Evolutionary conservation across 2,888 invertebrate genomes (phyloP).

Genomic region (Troides aeacus): DNA sequence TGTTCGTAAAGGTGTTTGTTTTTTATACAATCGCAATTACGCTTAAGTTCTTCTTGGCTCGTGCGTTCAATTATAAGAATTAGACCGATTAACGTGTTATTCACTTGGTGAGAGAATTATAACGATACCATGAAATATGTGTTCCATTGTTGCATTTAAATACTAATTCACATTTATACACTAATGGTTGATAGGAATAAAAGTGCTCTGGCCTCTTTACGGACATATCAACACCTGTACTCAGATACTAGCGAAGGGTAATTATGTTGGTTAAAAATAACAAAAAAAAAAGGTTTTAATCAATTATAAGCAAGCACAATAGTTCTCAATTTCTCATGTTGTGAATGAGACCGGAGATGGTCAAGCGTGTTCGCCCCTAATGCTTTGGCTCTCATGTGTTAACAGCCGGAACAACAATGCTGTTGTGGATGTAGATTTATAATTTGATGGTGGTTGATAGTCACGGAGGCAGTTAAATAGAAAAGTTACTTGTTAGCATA

Average conservation of each 20-base stretch:
- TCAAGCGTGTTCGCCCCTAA: no score
- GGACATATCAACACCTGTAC: slow-evolving; percentile 13
- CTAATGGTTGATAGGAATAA: slow-evolving; percentile 1
- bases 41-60: slow-evolving; percentile 50
- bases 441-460: no score
- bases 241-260: slow-evolving; percentile 5
- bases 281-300: no score
- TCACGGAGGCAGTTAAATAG: no score
- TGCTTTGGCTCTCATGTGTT: no score
- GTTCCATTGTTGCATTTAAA: slow-evolving; percentile 9
- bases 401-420: no score
- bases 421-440: no score
- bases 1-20: slow-evolving; percentile 54
- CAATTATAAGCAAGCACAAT: no score
- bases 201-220: slow-evolving; percentile 16
- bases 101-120: slow-evolving; percentile 34
- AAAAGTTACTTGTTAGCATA: no score
- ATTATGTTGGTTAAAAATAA: not conserved
- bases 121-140: slow-evolving; percentile 30
- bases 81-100: slow-evolving; percentile 49
- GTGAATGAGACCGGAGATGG: no score
- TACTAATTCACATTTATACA: slow-evolving; percentile 19
- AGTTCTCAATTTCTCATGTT: no score
- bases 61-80: slow-evolving; percentile 61
- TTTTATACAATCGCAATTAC: slow-evolving; percentile 51